A percentile compares a stretch with the other conserved stretches of the same genome.
Conservation (phyloP, 2,888 invertebrate genomes). For the Parelbella ahira region DNA sequence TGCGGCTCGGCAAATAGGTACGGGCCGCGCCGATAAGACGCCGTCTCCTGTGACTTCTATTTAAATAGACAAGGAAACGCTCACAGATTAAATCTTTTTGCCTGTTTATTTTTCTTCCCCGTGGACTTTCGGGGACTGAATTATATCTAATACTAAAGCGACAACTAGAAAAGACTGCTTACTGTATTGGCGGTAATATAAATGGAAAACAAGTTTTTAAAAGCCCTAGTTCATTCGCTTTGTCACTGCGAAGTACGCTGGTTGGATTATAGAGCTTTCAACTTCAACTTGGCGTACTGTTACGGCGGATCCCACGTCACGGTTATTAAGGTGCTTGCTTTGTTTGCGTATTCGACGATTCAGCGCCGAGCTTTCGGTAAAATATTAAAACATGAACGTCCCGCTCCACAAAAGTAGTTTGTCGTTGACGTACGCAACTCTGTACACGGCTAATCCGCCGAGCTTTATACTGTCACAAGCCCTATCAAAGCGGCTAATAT, state of each 20-base stretch:
- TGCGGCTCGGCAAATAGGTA: constrained; percentile 65
- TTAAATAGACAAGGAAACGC: constrained; percentile 73
- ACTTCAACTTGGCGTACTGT: constrained; percentile 46
- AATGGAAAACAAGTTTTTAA: constrained; percentile 59
- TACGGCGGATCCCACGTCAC: constrained; percentile 47
- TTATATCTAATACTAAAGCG: constrained; percentile 57
- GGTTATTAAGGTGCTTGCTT: constrained; percentile 67
- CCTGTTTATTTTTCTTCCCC: constrained; percentile 67
- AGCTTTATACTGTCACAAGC: constrained; percentile 17
- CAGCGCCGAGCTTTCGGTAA: constrained; percentile 59
- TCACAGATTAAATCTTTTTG: constrained; percentile 71
- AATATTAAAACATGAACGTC: constrained; percentile 66
- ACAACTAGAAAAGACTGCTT: constrained; percentile 65
- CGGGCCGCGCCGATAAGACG: constrained; percentile 70
- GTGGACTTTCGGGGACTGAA: constrained; percentile 52
- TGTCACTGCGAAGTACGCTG: constrained; percentile 42
- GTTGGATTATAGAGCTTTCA: constrained; percentile 69
- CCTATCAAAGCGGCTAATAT: constrained; percentile 22
- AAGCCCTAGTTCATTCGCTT: constrained; percentile 44
- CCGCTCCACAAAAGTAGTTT: constrained; percentile 38
- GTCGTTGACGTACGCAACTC: constrained; percentile 25
- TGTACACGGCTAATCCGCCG: constrained; percentile 17
- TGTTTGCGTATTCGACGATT: constrained; percentile 68
- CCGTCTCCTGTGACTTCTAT: constrained; percentile 72
- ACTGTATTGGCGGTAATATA: constrained; percentile 63